A percentile compares a stretch with the other conserved stretches of the same genome.
Evolutionary conservation across 2,113 vertebrate genomes (phyloP).

Genomic region (Pterophyllum scalare): DNA sequence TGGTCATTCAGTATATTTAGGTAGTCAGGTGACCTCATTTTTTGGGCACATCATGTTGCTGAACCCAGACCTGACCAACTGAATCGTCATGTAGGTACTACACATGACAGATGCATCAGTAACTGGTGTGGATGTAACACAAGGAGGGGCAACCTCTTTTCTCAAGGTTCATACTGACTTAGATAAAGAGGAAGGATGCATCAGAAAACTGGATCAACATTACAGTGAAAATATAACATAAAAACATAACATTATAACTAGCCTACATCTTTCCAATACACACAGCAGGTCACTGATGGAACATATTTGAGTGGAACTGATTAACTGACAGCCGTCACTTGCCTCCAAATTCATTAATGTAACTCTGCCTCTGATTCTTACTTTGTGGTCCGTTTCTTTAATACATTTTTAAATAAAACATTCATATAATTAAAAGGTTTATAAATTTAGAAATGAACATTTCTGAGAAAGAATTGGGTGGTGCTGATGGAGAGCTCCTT

Average conservation of each 20-base stretch:
- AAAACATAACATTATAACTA: no score
- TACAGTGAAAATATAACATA: no score
- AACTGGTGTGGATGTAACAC: background rate
- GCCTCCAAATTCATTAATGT: no score
- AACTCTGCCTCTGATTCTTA: no score
- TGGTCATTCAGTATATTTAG: background rate
- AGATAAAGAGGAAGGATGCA: background rate
- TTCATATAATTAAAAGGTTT: no score
- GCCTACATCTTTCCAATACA: no score
- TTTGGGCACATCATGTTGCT: background rate
- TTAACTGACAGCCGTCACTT: background rate
- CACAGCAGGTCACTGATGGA: background rate
- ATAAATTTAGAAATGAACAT: background rate
- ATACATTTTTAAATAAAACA: no score
- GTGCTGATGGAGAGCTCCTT: background rate
- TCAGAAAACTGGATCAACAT: background rate
- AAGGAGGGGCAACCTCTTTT: background rate
- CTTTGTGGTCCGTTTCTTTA: no score
- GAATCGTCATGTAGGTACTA: background rate
- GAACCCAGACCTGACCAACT: background rate
- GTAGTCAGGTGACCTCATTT: background rate
- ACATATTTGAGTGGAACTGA: fast-evolving
- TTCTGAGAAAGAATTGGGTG: no score
- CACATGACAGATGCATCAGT: background rate
- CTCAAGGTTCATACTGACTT: background rate